phyloP scores from a whole-genome alignment of 2,797 vertebrate genomes.

The Rhinatrema bivittatum region DNA sequence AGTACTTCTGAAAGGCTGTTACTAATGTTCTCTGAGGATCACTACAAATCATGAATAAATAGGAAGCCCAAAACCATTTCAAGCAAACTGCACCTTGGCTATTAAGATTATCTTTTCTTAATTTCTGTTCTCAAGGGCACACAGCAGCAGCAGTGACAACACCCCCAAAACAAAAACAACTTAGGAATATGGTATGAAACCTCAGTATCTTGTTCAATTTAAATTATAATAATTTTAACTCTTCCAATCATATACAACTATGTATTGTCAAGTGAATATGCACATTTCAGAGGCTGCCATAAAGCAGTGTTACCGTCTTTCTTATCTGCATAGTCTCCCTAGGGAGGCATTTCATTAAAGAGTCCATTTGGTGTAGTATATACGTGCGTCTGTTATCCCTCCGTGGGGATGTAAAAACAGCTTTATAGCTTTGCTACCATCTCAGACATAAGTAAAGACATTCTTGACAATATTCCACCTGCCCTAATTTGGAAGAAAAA shows the following conservation, averaged over 20 bases:
- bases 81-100: slow-evolving; percentile 25
- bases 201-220: not conserved
- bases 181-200: not conserved
- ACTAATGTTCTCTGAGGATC: slow-evolving; percentile 57
- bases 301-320: not conserved
- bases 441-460: slow-evolving; percentile 6
- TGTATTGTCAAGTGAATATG: not conserved
- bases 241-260: slow-evolving; percentile 1
- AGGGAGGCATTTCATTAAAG: slow-evolving; percentile 14
- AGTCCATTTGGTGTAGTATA: slow-evolving; percentile 13
- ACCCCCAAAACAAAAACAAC: too few species aligned
- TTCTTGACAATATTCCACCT: slow-evolving; percentile 28
- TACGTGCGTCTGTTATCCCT: slow-evolving; percentile 9
- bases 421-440: slow-evolving; percentile 10
- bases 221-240: not conserved
- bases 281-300: not conserved
- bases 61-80: slow-evolving; percentile 34
- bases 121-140: not conserved
- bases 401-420: slow-evolving; percentile 14
- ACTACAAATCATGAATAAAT: slow-evolving; percentile 53
- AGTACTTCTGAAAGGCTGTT: slow-evolving; percentile 66
- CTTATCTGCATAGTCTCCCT: slow-evolving; percentile 7
- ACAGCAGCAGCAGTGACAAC: slow-evolving; percentile 36
- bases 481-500: slow-evolving; percentile 7
- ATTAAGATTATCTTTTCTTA: slow-evolving; percentile 31